Conservation (phyloP, 2,888 invertebrate genomes). For the Cistogaster globosa region DNA sequence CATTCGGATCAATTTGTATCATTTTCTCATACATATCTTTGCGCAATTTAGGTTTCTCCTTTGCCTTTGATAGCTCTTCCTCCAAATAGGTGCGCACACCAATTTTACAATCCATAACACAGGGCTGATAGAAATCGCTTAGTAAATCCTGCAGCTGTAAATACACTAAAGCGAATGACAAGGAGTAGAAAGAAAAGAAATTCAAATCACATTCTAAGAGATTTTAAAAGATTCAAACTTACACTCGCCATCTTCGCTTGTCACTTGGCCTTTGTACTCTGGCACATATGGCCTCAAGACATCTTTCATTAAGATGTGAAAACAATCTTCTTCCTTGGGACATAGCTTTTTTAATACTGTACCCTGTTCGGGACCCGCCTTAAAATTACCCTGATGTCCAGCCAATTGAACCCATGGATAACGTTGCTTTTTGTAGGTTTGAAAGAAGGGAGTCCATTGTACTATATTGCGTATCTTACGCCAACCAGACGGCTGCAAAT, state of each 20-base stretch:
- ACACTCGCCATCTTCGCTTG: slow-evolving; percentile 91
- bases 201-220: too few species aligned
- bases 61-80: slow-evolving; percentile 96
- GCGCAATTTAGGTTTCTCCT: slow-evolving; percentile 95
- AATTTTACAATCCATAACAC: slow-evolving; percentile 98
- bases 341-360: slow-evolving; percentile 97
- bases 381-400: slow-evolving; percentile 97
- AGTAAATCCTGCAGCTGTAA: slow-evolving; percentile 96
- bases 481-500: slow-evolving; percentile 95
- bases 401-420: slow-evolving; percentile 99
- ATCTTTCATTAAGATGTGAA: slow-evolving; percentile 92
- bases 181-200: neutral
- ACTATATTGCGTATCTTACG: slow-evolving; percentile 96
- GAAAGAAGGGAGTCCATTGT: slow-evolving; percentile 98
- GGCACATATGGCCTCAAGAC: slow-evolving; percentile 94
- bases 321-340: slow-evolving; percentile 93
- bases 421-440: slow-evolving; percentile 96
- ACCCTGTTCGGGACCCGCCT: slow-evolving; percentile 95
- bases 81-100: slow-evolving; percentile 97
- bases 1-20: slow-evolving; percentile 95
- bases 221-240: slow-evolving; percentile 75
- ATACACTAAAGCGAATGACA: slow-evolving; percentile 84
- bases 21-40: slow-evolving; percentile 99
- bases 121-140: slow-evolving; percentile 95
- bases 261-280: slow-evolving; percentile 94